Base-by-base conservation (phyloP, 30 jellyfish, hydroid and myxozoan species). In the Nemopilema nomurai region DNA sequence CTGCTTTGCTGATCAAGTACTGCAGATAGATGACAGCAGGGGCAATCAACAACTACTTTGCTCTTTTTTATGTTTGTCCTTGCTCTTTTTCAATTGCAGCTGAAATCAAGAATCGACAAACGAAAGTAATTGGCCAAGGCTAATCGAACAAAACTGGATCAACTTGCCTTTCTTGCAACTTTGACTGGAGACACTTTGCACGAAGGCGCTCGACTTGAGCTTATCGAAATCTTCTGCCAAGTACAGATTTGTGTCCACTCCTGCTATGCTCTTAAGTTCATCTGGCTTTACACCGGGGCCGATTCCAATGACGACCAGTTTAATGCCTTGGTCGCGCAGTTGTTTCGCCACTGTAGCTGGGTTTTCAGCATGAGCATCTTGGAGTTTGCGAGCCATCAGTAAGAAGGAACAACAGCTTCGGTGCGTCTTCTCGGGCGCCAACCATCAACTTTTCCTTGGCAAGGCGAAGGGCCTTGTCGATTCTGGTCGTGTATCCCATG, bases 321-420 rank as follows among this genome's bases (percentile, higher is more conserved):
- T 75, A 41, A 91, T 79, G 29, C 94, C 98, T 27, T 24, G 50
- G 41, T 82, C 76, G 31, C 96, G 96, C n/a, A 91, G 80, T 17
- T 57, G 84, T 31, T 74, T 82, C 23, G 96, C 98, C n/a, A 86
- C 50, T 3, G 13, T 73, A 19, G 78, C 93, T 30, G 98, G 96
- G 0, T 75, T 90, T 19, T 62, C 85, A 19, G 98, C 96, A 69
- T 72, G 91, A 21, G 71, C 71, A 49, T 67, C 96, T 74, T 53
- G 88, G n/a, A 17, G 96, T 91, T 67, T 91, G 98, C 13, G 89
- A 64, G 41, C 98, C 98, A 79, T 91, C 98, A 21, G 98, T 91
- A 79, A 91, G 83, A 26, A 91, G 80, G 65, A 91, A 84, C 72
- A 91, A 62, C 23, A 91, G 41, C 65, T 74, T 91, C 21, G 90